Evolutionary conservation across 1,140 invertebrate genomes (phyloP), one percentile per base, ranked within the genome.

Genomic region (Heliconius hewitsoni): DNA sequence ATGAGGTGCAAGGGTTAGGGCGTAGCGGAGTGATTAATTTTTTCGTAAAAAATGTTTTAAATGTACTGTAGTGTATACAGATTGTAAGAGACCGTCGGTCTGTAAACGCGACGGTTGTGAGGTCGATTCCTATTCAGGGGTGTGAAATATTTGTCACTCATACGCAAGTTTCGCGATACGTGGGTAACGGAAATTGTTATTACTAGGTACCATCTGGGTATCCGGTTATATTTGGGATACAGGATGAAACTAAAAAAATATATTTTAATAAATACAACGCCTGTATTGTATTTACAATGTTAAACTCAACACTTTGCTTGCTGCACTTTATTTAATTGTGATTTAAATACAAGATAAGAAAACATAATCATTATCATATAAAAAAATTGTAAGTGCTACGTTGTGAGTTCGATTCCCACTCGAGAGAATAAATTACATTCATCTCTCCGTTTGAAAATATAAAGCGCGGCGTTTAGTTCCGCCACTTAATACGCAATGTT

Each of bases 321-420:
- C n/a, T 23, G n/a, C 55, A 57, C 8, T 60, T 60, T 60, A 19
- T 60, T 60, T 60, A 60, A 60, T 60, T 60, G 55, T 60, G n/a
- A 23, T 60, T 60, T 6, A 60, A 60, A 60, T 57, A 23, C 55
- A 57, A n/a, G 8, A 57, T 57, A 57, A 23, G 55, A 23, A n/a
- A 57, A 57, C n/a, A 57, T 57, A 19, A 2, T n/a, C 1, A 11
- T n/a, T 57, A 57, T n/a, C 8, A 52, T 19, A 52, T 19, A 52
- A 52, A 18, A 52, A 52, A 52, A 19, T 19, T 3, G 11, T 46
- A 46, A 46, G 16, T 46, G 34, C 34, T 37, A 37, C 34, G 34
- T 37, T 46, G 42, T 16, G 3, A 13, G 42, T 46, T 16, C 9
- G 0, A 16, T 16, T 46, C 42, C 13, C 13, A 46, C 11, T 16